Evolutionary conservation across 2,113 vertebrate species (phyloP).

Genomic region (Pseudopipra pipra): DNA sequence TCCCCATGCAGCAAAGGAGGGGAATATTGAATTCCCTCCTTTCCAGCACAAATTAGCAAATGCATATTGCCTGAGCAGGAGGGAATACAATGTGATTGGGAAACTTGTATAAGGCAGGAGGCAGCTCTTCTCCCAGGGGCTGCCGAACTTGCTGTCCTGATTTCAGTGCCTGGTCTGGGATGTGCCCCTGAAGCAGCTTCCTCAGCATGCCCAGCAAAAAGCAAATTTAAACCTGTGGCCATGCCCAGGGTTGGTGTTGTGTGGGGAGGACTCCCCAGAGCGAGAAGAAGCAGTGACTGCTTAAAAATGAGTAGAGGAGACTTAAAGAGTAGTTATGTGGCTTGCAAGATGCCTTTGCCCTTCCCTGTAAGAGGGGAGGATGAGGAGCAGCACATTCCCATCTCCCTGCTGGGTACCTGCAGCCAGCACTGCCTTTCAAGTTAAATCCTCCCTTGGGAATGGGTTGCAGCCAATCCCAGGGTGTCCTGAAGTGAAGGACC

Average conservation of each 20-base stretch:
- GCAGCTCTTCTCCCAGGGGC: background rate
- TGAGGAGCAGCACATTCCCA: background rate
- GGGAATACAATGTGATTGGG: background rate
- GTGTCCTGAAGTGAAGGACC: background rate
- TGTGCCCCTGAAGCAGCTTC: background rate
- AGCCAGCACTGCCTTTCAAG: background rate
- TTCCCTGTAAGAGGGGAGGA: background rate
- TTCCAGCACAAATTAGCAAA: background rate
- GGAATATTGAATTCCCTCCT: conserved; percentile 8
- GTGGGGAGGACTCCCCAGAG: background rate
- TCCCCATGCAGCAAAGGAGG: background rate
- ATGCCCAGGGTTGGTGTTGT: accelerated
- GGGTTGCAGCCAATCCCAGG: background rate
- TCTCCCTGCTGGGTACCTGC: background rate
- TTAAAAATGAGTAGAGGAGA: background rate
- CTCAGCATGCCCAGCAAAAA: background rate
- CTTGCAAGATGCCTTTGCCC: background rate
- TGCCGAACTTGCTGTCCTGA: accelerated
- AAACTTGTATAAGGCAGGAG: background rate
- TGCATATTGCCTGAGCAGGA: background rate
- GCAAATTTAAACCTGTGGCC: background rate
- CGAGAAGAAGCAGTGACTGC: accelerated
- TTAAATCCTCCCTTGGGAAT: background rate
- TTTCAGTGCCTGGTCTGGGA: background rate
- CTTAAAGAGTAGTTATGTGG: background rate